A percentile compares a stretch with the other conserved stretches of the same genome.
Conservation (phyloP, 2,888 invertebrate species). For the Pseudococcus longispinus region DNA sequence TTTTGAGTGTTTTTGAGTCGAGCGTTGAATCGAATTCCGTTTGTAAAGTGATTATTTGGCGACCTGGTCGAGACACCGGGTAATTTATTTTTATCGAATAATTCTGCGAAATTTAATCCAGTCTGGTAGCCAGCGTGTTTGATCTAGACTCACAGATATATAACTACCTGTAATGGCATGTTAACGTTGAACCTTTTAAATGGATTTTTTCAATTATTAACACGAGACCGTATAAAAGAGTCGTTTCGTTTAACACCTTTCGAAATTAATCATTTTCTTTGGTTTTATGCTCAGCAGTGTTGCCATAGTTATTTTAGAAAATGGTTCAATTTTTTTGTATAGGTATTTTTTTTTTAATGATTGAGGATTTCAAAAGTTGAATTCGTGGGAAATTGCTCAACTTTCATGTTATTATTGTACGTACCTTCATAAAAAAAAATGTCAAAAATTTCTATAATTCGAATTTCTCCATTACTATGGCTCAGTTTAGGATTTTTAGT, state of each 20-base stretch:
- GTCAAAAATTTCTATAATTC: too few relatives aligned
- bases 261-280: not conserved
- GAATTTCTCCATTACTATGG: too few relatives aligned
- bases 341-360: too few relatives aligned
- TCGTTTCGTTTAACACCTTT: not conserved
- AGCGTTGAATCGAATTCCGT: not conserved
- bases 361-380: too few relatives aligned
- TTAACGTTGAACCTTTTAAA: not conserved
- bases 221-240: not conserved
- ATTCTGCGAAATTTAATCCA: conserved; percentile 14
- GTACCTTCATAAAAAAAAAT: too few relatives aligned
- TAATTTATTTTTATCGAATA: not conserved
- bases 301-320: too few relatives aligned
- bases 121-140: not conserved
- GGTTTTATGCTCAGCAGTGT: too few relatives aligned
- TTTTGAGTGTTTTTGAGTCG: not conserved
- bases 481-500: too few relatives aligned
- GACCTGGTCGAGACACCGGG: not conserved
- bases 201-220: conserved; percentile 5
- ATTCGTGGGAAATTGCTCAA: too few relatives aligned
- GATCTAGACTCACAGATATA: not conserved
- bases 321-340: too few relatives aligned
- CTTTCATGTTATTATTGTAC: too few relatives aligned
- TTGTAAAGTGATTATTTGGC: not conserved
- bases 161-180: not conserved